A percentile compares a stretch with the other conserved stretches of the same genome.
Evolutionary conservation across 2,797 vertebrate species (phyloP).

Genomic region (Falco concolor): DNA sequence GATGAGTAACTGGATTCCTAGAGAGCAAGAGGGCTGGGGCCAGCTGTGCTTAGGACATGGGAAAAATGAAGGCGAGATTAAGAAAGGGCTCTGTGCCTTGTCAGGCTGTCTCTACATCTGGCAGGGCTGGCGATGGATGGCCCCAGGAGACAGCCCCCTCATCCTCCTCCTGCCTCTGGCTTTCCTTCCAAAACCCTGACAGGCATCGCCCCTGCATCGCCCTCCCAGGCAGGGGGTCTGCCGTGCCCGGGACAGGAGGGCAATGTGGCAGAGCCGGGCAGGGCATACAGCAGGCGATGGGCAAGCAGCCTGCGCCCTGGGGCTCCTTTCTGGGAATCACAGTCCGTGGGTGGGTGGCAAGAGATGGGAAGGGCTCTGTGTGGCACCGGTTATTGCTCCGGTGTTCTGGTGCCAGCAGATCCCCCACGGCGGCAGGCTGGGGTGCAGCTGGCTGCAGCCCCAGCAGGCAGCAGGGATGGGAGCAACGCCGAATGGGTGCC

Average conservation of each 20-base stretch:
- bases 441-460: not conserved
- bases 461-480: not conserved
- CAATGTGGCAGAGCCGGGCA: not conserved
- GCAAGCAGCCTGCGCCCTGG: not conserved
- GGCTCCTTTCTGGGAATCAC: not conserved
- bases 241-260: not conserved
- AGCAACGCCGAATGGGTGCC: accelerated
- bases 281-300: not conserved
- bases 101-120: constrained; percentile 24
- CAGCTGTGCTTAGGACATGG: constrained; percentile 44
- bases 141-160: not conserved
- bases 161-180: not conserved
- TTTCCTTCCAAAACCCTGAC: not conserved
- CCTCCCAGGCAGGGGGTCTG: not conserved
- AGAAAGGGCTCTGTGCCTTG: not conserved
- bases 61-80: constrained; percentile 31
- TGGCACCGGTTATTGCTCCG: not conserved
- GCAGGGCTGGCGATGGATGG: not conserved
- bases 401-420: not conserved
- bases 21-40: not conserved
- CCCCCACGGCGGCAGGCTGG: not conserved
- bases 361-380: not conserved
- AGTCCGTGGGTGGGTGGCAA: too few species aligned
- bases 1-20: constrained; percentile 12
- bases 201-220: accelerated